A percentile compares a stretch with the other conserved stretches of the same genome.
Conservation (phyloP, 2,888 invertebrate genomes). For the Nineta flava region DNA sequence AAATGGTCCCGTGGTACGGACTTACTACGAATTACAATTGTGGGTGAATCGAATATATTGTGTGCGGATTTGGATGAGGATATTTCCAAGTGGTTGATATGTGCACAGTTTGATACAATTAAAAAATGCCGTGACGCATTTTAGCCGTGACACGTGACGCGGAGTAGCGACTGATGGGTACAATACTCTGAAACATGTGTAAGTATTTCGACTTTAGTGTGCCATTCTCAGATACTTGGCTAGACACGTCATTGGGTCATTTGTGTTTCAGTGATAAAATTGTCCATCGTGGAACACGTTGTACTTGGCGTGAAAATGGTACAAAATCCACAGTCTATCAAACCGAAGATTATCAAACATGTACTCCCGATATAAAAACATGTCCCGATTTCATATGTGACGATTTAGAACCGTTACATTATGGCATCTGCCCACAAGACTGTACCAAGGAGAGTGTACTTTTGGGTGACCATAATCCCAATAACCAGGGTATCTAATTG, state of each 20-base stretch:
- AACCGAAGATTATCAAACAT: slow-evolving; percentile 42
- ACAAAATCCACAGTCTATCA: slow-evolving; percentile 21
- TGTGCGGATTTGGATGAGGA: slow-evolving; percentile 18
- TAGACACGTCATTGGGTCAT: too few relatives aligned
- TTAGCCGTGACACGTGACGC: too few relatives aligned
- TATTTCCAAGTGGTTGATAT: slow-evolving; percentile 22
- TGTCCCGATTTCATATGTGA: slow-evolving; percentile 60
- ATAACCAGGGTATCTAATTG: slow-evolving; percentile 29
- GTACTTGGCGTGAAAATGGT: slow-evolving; percentile 37
- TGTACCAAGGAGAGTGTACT: slow-evolving; percentile 30
- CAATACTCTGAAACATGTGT: slow-evolving; percentile 16
- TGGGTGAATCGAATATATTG: slow-evolving; percentile 20
- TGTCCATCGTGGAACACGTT: slow-evolving; percentile 20
- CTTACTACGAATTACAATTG: slow-evolving; percentile 20
- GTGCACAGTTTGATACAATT: slow-evolving; percentile 33
- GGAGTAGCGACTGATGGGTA: slow-evolving; percentile 35
- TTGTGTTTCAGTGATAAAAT: not conserved
- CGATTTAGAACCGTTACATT: slow-evolving; percentile 41
- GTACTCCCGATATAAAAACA: slow-evolving; percentile 41
- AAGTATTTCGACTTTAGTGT: slow-evolving; percentile 8
- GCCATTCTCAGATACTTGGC: too few relatives aligned
- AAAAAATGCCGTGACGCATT: slow-evolving; percentile 33
- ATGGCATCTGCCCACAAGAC: slow-evolving; percentile 56
- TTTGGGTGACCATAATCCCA: slow-evolving; percentile 24
- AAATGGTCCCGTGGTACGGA: not conserved